phyloP scores from a whole-genome alignment of 2,888 invertebrate genomes.

The Melolontha melolontha region DNA sequence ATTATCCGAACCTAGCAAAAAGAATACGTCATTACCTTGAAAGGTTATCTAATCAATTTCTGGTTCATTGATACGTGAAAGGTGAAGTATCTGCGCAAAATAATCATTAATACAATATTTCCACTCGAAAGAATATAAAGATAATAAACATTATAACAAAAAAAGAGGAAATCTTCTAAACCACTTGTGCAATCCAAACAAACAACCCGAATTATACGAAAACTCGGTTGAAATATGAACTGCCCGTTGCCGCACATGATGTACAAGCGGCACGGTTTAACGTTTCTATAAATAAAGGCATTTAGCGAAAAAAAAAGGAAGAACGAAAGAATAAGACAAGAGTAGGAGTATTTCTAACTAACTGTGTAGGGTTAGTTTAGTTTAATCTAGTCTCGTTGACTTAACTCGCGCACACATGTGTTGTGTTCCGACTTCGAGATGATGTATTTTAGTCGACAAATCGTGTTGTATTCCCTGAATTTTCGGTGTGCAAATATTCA shows the following conservation, averaged over 20 bases:
- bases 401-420: constrained; percentile 31
- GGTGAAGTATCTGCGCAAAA: no score
- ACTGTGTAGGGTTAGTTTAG: constrained; percentile 42
- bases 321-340: constrained; percentile 20
- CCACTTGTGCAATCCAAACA: constrained; percentile 33
- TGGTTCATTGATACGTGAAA: no score
- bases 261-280: constrained; percentile 40
- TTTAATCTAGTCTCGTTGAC: constrained; percentile 37
- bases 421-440: constrained; percentile 30
- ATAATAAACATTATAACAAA: no score
- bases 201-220: constrained; percentile 32
- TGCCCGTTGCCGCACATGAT: constrained; percentile 45
- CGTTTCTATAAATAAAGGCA: constrained; percentile 51
- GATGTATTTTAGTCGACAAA: constrained; percentile 47
- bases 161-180: not conserved
- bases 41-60: no score
- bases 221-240: constrained; percentile 37
- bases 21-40: no score
- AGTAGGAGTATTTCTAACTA: constrained; percentile 33
- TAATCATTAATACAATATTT: no score
- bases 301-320: constrained; percentile 41
- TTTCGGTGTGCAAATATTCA: constrained; percentile 32
- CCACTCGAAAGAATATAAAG: no score
- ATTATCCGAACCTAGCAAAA: no score
- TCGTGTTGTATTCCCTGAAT: constrained; percentile 40